Conservation (phyloP, 2,888 invertebrate species). For the Notodonta dromedarius region DNA sequence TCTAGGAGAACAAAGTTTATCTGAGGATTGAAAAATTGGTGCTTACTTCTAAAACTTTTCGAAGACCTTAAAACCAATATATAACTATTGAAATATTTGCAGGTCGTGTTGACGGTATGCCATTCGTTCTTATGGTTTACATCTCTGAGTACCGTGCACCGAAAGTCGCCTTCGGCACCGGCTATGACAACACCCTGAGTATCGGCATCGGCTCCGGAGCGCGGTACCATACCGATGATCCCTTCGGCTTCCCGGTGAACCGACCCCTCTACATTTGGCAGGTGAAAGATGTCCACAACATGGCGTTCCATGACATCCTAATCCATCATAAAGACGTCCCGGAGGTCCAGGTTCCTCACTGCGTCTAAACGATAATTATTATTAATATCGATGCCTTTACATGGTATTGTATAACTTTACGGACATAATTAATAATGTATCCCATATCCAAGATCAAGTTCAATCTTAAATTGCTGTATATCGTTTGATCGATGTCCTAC, state of each 20-base stretch:
- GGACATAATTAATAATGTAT: too few relatives aligned
- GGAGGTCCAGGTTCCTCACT: conserved; percentile 57
- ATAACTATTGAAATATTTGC: conserved; percentile 3
- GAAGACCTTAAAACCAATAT: too few relatives aligned
- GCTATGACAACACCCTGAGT: conserved; percentile 77
- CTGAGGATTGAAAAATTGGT: too few relatives aligned
- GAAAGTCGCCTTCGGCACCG: conserved; percentile 60
- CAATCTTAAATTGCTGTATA: too few relatives aligned
- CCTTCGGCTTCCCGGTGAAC: conserved; percentile 84
- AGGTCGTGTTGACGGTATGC: conserved; percentile 82
- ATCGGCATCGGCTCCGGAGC: conserved; percentile 77
- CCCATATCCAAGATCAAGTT: too few relatives aligned
- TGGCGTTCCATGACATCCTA: conserved; percentile 76
- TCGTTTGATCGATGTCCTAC: too few relatives aligned
- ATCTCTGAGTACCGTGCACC: conserved; percentile 81
- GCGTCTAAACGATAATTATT: conserved; percentile 29
- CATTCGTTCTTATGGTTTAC: conserved; percentile 85
- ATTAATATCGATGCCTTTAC: background rate
- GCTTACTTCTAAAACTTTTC: too few relatives aligned
- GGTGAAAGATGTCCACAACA: conserved; percentile 67
- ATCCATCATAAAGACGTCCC: conserved; percentile 80
- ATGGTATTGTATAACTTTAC: background rate
- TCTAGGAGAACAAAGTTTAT: too few relatives aligned
- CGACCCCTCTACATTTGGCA: conserved; percentile 73
- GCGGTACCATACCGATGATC: conserved; percentile 72